A percentile compares a stretch with the other conserved stretches of the same genome.
phyloP scores from a whole-genome alignment of 1,140 invertebrate species.

The Drosophila parabipectinata region DNA sequence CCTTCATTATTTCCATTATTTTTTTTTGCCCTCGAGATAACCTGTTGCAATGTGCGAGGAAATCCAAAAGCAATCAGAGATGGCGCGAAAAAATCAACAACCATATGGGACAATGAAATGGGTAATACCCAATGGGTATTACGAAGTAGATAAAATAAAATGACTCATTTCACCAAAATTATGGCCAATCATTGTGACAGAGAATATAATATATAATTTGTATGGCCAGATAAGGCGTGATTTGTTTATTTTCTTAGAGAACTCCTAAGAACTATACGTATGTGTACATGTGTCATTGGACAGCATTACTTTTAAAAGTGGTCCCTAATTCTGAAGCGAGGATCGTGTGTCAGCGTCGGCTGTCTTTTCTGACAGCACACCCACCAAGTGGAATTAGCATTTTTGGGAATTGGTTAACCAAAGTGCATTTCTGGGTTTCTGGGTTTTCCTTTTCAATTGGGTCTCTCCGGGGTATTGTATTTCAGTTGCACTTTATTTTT shows the following conservation, averaged over 20 bases:
- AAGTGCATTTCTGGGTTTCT: slow-evolving; percentile 30
- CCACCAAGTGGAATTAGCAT: slow-evolving; percentile 68
- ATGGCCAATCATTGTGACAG: no score
- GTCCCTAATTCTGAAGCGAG: neutral
- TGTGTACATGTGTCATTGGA: no score
- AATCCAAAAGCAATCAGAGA: no score
- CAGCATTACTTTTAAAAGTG: neutral
- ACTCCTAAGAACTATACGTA: no score
- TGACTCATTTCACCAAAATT: neutral
- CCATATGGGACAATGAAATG: no score
- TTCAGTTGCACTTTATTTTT: slow-evolving; percentile 36
- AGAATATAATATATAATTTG: no score
- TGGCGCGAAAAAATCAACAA: no score
- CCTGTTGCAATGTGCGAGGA: no score
- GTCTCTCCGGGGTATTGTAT: slow-evolving; percentile 29
- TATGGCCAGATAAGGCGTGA: no score
- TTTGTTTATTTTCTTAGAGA: neutral
- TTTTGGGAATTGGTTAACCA: slow-evolving; percentile 18
- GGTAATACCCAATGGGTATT: neutral
- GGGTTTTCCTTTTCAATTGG: neutral
- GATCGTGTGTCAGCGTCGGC: slow-evolving; percentile 32
- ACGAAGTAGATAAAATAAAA: neutral
- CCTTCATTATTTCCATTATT: no score
- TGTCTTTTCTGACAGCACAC: slow-evolving; percentile 56
- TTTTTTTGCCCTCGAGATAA: no score